Evolutionary conservation across 2,113 vertebrate species (phyloP).

Genomic region (Scatophagus argus): DNA sequence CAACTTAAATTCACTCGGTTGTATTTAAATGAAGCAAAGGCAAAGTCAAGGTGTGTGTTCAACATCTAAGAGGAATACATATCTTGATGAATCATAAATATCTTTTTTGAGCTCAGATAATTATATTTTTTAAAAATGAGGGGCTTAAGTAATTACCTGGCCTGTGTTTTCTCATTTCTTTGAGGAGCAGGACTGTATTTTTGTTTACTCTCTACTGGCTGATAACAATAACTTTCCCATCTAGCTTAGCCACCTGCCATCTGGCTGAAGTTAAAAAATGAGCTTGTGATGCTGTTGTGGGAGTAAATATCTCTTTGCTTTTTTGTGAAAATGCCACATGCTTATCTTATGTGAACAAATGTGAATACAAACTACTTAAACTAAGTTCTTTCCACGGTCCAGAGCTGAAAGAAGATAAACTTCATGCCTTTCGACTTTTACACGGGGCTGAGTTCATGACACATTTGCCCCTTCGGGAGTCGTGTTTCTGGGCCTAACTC

Average conservation of each 20-base stretch:
- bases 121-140: constrained; percentile 2
- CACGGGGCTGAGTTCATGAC: constrained; percentile 30
- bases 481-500: constrained; percentile 45
- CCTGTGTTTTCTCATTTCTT: constrained; percentile 52
- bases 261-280: constrained; percentile 47
- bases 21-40: constrained; percentile 18
- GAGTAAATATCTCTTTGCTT: constrained; percentile 40
- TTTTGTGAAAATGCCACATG: constrained; percentile 49
- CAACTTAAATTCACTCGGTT: constrained; percentile 8
- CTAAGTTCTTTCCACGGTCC: neutral
- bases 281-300: constrained; percentile 38
- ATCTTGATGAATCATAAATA: constrained; percentile 15
- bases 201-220: constrained; percentile 65
- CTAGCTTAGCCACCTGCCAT: constrained; percentile 56
- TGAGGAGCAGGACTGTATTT: constrained; percentile 44
- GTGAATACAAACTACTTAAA: constrained; percentile 37
- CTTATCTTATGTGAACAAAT: constrained; percentile 46
- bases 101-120: neutral
- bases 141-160: constrained; percentile 31
- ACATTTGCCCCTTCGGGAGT: constrained; percentile 42
- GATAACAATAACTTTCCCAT: constrained; percentile 62
- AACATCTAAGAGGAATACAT: neutral
- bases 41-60: neutral
- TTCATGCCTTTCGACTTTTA: constrained; percentile 21
- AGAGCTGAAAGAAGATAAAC: constrained; percentile 19